These are phyloP conservation scores for Xylophagus ater DNA, from an alignment of 2,888 invertebrate genomes.

Conservation along the genomic window DNA sequence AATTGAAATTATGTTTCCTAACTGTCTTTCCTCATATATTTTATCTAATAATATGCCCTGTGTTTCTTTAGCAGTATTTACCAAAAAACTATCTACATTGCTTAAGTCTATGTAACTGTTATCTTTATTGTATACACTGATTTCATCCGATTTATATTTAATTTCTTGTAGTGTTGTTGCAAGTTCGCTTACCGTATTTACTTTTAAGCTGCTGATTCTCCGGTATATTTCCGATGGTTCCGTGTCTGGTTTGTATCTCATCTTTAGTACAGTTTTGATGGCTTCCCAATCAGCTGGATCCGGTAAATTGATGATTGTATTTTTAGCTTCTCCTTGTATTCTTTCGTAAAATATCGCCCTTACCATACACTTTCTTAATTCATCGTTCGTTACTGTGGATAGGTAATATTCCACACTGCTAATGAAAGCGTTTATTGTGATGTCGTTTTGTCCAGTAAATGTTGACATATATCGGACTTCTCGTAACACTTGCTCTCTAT, in stretches of 20 bases:
- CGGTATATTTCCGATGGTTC: constrained; percentile 8
- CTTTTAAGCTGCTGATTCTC: constrained; percentile 3
- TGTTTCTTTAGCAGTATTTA: constrained; percentile 8
- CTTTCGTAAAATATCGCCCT: too few species aligned
- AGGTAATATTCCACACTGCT: too few species aligned
- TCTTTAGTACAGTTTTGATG: too few species aligned
- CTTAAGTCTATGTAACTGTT: constrained; percentile 8
- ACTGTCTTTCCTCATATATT: constrained; percentile 8
- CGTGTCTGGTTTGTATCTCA: constrained; percentile 1
- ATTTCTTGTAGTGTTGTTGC: constrained; percentile 11
- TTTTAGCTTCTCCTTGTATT: too few species aligned
- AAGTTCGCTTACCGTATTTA: constrained; percentile 13
- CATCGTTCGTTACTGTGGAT: too few species aligned
- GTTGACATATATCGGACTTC: too few species aligned
- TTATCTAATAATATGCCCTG: constrained; percentile 9
- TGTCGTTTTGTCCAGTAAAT: too few species aligned
- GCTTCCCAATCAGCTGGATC: too few species aligned
- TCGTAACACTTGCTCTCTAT: too few species aligned
- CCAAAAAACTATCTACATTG: constrained; percentile 7
- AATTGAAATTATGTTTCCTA: constrained; percentile 4
- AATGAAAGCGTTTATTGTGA: too few species aligned
- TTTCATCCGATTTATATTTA: constrained; percentile 13
- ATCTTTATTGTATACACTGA: constrained; percentile 11
- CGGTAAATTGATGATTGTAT: too few species aligned
- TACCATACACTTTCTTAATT: too few species aligned